Evolutionary conservation across 2,888 invertebrate species (phyloP).

Genomic region (Platycnemis pennipes): DNA sequence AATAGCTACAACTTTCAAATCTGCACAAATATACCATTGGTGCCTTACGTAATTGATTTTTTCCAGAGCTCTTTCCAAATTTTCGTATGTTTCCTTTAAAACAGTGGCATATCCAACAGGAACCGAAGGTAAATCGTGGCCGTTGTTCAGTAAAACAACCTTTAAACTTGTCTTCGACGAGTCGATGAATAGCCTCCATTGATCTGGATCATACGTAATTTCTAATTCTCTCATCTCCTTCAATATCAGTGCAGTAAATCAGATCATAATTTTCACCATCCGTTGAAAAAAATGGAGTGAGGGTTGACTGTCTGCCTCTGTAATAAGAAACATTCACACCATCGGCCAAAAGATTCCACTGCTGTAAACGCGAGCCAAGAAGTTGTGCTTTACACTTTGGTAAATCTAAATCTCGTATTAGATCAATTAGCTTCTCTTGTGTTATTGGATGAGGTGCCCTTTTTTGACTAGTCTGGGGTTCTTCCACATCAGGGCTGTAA

Average conservation of each 20-base stretch:
- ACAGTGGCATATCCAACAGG: no score
- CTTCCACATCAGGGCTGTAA: no score
- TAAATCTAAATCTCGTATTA: not conserved
- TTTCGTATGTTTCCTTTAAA: no score
- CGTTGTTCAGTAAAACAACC: not conserved
- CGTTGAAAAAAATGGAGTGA: not conserved
- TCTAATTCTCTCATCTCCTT: not conserved
- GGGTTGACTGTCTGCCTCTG: not conserved
- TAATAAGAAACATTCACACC: not conserved
- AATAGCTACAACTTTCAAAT: not conserved
- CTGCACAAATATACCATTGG: not conserved
- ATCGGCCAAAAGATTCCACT: not conserved
- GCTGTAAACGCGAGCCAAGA: constrained; percentile 2
- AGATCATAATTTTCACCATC: not conserved
- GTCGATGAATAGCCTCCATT: not conserved
- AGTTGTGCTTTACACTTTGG: not conserved
- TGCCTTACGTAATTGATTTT: not conserved
- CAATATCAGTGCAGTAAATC: not conserved
- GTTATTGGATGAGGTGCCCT: not conserved
- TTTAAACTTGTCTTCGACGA: not conserved
- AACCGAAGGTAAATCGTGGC: no score
- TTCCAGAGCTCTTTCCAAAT: no score
- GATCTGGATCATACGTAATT: not conserved
- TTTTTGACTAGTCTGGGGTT: not conserved
- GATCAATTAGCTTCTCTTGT: not conserved